These are phyloP conservation scores for Bactericera cockerelli DNA, from an alignment of 1,140 invertebrate genomes.

Conservation along the genomic window DNA sequence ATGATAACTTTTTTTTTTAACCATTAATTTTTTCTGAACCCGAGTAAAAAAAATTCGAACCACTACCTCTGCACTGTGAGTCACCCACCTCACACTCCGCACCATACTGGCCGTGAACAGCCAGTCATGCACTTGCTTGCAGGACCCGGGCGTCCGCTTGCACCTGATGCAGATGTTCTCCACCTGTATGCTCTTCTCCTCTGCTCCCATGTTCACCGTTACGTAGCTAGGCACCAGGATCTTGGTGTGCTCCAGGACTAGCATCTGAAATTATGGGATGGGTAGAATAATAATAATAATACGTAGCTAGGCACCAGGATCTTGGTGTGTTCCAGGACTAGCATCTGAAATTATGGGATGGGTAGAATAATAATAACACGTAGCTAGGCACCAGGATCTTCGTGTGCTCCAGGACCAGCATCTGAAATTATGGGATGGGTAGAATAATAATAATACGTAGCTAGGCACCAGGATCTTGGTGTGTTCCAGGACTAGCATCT, in stretches of 20 bases:
- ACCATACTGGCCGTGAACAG: conserved; percentile 83
- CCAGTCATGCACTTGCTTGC: conserved; percentile 82
- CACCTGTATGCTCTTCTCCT: conserved; percentile 79
- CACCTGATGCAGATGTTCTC: conserved; percentile 67
- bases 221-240: conserved; percentile 88
- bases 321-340: conserved; percentile 86
- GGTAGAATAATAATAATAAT: too few relatives aligned
- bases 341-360: too few relatives aligned
- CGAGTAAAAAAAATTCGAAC: too few relatives aligned
- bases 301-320: conserved; percentile 88
- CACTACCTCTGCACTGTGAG: too few relatives aligned
- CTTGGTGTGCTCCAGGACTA: conserved; percentile 86
- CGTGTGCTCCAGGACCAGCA: conserved; percentile 79
- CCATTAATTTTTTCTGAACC: too few relatives aligned
- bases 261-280: conserved; percentile 38
- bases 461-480: conserved; percentile 86
- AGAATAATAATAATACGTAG: too few relatives aligned
- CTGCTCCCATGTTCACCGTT: conserved; percentile 82
- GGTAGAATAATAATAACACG: too few relatives aligned
- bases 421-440: too few relatives aligned
- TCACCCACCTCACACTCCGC: conserved; percentile 73
- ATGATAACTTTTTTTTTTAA: too few relatives aligned
- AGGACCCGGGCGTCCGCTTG: conserved; percentile 43
- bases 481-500: conserved; percentile 82
- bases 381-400: conserved; percentile 90